Conservation (phyloP, 2,797 vertebrate genomes). For the Helostoma temminkii region DNA sequence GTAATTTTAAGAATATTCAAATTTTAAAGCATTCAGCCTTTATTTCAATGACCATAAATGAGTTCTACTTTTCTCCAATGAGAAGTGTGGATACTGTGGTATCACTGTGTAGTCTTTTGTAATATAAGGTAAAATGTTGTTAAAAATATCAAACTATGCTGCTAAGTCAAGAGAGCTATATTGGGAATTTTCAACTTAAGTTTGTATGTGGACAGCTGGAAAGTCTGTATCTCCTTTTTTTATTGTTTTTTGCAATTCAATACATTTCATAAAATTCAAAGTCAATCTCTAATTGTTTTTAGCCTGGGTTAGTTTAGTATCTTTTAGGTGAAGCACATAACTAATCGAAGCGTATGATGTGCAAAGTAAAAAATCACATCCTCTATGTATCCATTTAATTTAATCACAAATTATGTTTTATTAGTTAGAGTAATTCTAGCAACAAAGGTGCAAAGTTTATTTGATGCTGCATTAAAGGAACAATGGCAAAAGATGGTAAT, state of each 20-base stretch:
- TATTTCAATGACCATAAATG: background rate
- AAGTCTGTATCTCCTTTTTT: background rate
- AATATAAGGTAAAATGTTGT: too few species aligned
- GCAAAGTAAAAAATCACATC: conserved; percentile 17
- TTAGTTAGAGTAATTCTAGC: conserved; percentile 8
- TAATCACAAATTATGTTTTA: conserved; percentile 25
- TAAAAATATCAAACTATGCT: background rate
- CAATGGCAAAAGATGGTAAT: conserved; percentile 39
- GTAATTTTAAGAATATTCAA: background rate
- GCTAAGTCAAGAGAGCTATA: background rate
- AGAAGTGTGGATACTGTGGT: too few species aligned
- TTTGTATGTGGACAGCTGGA: background rate
- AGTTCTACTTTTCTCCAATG: conserved; percentile 1
- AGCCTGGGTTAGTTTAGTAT: conserved; percentile 23
- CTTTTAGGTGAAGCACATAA: conserved; percentile 34
- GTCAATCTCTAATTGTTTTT: conserved; percentile 15
- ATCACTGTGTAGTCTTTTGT: background rate
- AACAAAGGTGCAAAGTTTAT: conserved; percentile 3
- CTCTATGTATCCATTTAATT: conserved; percentile 29
- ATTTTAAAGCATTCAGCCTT: background rate
- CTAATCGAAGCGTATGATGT: conserved; percentile 36
- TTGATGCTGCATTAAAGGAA: conserved; percentile 21
- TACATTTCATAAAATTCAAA: conserved; percentile 1
- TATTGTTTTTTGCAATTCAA: background rate
- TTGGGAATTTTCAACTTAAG: background rate